Conservation (phyloP, 2,888 invertebrate species). For the Drosophila mimetica region DNA sequence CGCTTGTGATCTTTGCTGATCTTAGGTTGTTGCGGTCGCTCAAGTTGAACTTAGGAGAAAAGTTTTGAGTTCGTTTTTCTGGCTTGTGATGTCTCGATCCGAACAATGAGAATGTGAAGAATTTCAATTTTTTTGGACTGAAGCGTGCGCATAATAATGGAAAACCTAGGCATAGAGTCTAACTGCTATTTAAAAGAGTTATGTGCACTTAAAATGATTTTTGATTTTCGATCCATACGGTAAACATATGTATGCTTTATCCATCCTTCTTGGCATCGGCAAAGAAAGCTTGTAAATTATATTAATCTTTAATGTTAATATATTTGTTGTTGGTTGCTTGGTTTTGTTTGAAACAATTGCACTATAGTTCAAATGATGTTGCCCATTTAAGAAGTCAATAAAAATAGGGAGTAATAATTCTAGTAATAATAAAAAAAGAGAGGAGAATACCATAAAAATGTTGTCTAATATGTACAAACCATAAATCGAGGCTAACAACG, state of each 20-base stretch:
- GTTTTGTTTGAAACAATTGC: constrained; percentile 79
- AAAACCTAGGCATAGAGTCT: constrained; percentile 53
- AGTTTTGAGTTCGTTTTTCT: constrained; percentile 28
- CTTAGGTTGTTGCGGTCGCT: constrained; percentile 53
- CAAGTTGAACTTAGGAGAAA: constrained; percentile 57
- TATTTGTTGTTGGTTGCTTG: constrained; percentile 54
- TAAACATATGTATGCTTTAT: constrained; percentile 36
- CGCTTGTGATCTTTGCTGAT: constrained; percentile 58
- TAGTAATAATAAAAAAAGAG: constrained; percentile 53
- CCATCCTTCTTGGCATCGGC: constrained; percentile 71
- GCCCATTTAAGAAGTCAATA: constrained; percentile 62
- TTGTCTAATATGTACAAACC: constrained; percentile 76
- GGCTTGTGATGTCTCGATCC: constrained; percentile 58
- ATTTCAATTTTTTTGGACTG: constrained; percentile 27
- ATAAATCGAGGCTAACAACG: constrained; percentile 75
- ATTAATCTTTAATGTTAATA: constrained; percentile 50
- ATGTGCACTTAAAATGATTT: constrained; percentile 76
- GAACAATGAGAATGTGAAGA: constrained; percentile 31
- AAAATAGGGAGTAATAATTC: constrained; percentile 54
- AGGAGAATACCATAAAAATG: constrained; percentile 56
- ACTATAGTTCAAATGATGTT: constrained; percentile 78
- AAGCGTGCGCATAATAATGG: constrained; percentile 49
- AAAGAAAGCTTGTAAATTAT: constrained; percentile 68
- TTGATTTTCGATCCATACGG: constrained; percentile 68
- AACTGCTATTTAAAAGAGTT: constrained; percentile 53